phyloP scores from a whole-genome alignment of 1,140 invertebrate species.

The Manduca sexta region DNA sequence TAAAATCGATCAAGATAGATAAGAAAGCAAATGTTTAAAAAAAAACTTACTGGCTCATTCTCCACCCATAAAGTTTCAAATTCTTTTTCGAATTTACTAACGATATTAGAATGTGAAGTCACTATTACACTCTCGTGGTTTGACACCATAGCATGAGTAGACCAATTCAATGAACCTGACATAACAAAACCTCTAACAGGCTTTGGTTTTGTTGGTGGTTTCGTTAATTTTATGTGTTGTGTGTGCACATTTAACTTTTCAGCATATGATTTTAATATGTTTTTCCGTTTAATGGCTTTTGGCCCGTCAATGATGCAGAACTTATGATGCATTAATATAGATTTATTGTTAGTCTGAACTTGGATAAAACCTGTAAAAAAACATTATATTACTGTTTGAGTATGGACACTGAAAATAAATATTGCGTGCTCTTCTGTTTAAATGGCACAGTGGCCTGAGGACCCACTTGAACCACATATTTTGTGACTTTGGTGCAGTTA shows the following conservation, averaged over 20 bases:
- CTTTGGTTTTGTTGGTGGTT: slow-evolving; percentile 33
- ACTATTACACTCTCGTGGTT: slow-evolving; percentile 78
- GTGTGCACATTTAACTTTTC: slow-evolving; percentile 61
- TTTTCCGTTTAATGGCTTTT: slow-evolving; percentile 55
- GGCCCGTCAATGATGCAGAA: slow-evolving; percentile 81
- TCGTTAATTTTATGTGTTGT: slow-evolving; percentile 29
- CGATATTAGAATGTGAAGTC: slow-evolving; percentile 69
- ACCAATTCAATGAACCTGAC: slow-evolving; percentile 86
- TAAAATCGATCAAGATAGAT: no score
- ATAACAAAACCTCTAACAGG: slow-evolving; percentile 72
- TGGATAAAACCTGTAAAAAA: slow-evolving; percentile 57
- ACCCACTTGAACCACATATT: no score
- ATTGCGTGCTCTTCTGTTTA: no score
- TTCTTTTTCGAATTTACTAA: slow-evolving; percentile 66
- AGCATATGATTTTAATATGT: slow-evolving; percentile 46
- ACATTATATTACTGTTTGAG: background rate
- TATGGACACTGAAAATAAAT: no score
- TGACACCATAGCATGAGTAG: slow-evolving; percentile 79
- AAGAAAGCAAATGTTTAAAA: background rate
- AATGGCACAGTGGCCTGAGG: no score
- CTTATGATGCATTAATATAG: slow-evolving; percentile 84
- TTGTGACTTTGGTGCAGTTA: no score
- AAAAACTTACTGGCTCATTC: slow-evolving; percentile 45
- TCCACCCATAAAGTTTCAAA: slow-evolving; percentile 64
- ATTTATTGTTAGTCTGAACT: slow-evolving; percentile 58